Percentiles rank a stretch among this genome's conserved stretches.
These are phyloP conservation scores for Sminthurides aquaticus DNA, from an alignment of 2,888 invertebrate species.

Conservation along the genomic window DNA sequence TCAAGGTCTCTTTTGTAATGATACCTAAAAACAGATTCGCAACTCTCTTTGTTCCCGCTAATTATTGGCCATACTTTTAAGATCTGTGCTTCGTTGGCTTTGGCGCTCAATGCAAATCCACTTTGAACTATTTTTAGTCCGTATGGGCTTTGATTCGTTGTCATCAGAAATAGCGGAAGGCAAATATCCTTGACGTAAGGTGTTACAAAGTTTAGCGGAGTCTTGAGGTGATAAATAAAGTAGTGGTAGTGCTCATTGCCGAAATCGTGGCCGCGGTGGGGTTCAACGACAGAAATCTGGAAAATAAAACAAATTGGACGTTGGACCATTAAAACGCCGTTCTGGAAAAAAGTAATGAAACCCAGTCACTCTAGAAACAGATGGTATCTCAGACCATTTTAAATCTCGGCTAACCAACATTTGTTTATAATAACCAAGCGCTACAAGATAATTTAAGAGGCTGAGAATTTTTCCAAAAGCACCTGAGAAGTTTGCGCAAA, in stretches of 20 bases:
- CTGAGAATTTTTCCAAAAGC: no score
- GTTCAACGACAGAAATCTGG: conserved; percentile 6
- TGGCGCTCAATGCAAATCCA: conserved; percentile 1
- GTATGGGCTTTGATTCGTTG: background rate
- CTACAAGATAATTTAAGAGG: no score
- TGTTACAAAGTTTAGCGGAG: conserved; percentile 10
- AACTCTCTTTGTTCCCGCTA: background rate
- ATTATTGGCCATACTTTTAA: background rate
- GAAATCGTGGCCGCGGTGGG: background rate
- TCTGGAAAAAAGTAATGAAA: no score
- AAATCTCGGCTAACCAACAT: no score
- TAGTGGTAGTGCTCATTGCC: conserved; percentile 18
- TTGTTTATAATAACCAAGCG: no score
- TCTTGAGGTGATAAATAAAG: conserved; percentile 20
- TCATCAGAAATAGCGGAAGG: conserved; percentile 18
- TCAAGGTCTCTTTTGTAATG: conserved; percentile 12
- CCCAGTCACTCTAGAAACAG: no score
- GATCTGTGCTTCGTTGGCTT: background rate
- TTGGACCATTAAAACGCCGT: no score
- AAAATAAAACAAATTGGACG: no score
- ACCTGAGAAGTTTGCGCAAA: conserved; percentile 21
- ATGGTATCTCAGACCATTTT: no score
- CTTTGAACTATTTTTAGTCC: conserved; percentile 9
- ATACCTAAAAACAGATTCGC: conserved; percentile 16
- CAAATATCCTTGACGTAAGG: conserved; percentile 20